Evolutionary conservation across 2,113 vertebrate species (phyloP), one percentile per base, ranked within the genome.

Genomic region (Pagrus major): DNA sequence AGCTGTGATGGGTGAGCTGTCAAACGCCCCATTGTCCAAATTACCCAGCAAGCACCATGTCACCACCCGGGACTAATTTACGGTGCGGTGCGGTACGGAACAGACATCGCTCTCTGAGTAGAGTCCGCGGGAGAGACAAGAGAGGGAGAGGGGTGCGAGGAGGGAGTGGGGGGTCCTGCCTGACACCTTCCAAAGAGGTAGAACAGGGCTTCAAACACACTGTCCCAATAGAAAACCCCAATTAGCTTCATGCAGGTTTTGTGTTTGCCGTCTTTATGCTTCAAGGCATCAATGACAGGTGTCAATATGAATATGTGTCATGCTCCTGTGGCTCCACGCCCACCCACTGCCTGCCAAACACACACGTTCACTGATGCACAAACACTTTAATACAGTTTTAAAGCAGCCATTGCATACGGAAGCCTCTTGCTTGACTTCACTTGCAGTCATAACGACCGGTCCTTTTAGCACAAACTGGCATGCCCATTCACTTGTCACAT

Each of bases 11-110:
- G 94, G 95, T 94, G 87, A 94, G 95, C 95, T 97, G 96, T 96
- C 96, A 96, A 96, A 97, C 0, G 93, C 94, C 93, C 95, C 90
- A 94, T 93, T 94, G 93, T 96, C 95, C 95, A 97, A 97, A 96
- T 91, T 91, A 95, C 83, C 88, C 92, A 84, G 92, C 92, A 90
- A 93, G 94, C 88, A 90, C 89, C 83, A 87, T 91, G 94, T 94
- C 95, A 92, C 94, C 92, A 83, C 88, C 77, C 95, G 94, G 92
- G 95, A 96, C 95, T 94, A 93, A 95, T 96, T 97, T 95, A 95
- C 90, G 78, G 92, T 66, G 49, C 76, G 73, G 81, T 58, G 79
- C 73, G 21, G 86, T 73, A 65, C 77, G 9, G 16, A 72, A 5
- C 4, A 74, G 11, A 81, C 86, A 93, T 95, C 87, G 73, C 77